Evolutionary conservation across 2,888 invertebrate species (phyloP).

Genomic region (Empis livida): DNA sequence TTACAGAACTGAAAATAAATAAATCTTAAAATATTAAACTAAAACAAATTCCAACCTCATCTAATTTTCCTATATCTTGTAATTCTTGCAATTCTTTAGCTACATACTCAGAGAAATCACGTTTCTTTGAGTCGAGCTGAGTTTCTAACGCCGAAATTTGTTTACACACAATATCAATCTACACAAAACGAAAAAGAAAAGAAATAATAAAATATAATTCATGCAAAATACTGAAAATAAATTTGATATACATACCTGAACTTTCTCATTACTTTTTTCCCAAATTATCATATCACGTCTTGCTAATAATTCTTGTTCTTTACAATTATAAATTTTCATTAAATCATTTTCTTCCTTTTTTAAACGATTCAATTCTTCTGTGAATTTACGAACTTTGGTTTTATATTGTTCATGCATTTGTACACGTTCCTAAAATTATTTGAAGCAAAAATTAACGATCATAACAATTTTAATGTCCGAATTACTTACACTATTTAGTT

Average conservation of each 20-base stretch:
- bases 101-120: constrained; percentile 41
- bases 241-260: constrained; percentile 28
- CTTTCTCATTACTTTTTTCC: constrained; percentile 36
- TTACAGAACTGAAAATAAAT: constrained; percentile 2
- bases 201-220: constrained; percentile 21
- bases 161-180: constrained; percentile 56
- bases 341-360: constrained; percentile 40
- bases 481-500: constrained; percentile 32
- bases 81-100: constrained; percentile 40
- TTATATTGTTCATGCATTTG: constrained; percentile 37
- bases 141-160: constrained; percentile 44
- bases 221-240: constrained; percentile 8
- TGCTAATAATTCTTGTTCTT: constrained; percentile 37
- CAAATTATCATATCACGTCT: constrained; percentile 34
- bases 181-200: constrained; percentile 30
- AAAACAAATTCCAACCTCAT: constrained; percentile 35
- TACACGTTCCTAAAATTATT: constrained; percentile 36
- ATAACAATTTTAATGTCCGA: too few species aligned
- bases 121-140: constrained; percentile 41
- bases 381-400: constrained; percentile 31
- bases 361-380: constrained; percentile 38
- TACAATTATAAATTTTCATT: constrained; percentile 42
- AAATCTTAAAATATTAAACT: constrained; percentile 9
- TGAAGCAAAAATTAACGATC: too few species aligned
- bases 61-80: constrained; percentile 39